Evolutionary conservation across 2,888 invertebrate genomes (phyloP).

Genomic region (Drosophila birchii): DNA sequence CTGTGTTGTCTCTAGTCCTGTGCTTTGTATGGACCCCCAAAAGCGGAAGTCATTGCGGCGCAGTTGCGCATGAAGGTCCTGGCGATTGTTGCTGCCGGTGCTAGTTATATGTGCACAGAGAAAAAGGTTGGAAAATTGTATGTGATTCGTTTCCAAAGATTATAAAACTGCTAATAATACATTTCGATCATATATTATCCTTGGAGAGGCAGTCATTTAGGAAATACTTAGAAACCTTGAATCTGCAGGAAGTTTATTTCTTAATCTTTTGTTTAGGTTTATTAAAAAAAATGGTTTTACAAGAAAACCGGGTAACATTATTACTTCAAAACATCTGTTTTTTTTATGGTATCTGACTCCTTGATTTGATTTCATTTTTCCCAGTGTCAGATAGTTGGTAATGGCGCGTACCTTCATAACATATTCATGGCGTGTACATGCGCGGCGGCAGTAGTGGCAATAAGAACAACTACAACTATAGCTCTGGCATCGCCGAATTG

Average conservation of each 20-base stretch:
- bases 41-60: conserved; percentile 73
- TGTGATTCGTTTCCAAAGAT: not conserved
- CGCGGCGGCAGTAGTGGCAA: conserved; percentile 37
- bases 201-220: no score
- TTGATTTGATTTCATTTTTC: conserved; percentile 42
- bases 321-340: no score
- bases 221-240: no score
- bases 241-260: not conserved
- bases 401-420: conserved; percentile 62
- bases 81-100: conserved; percentile 21
- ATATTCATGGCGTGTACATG: conserved; percentile 75
- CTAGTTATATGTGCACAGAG: conserved; percentile 29
- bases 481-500: conserved; percentile 47
- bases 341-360: no score
- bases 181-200: no score
- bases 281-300: not conserved
- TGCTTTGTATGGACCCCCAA: conserved; percentile 31
- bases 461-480: conserved; percentile 32
- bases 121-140: not conserved
- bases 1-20: conserved; percentile 23
- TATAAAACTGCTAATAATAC: no score
- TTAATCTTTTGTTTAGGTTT: no score
- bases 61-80: conserved; percentile 62
- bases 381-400: conserved; percentile 48
- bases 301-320: not conserved